Conservation (phyloP, 1,140 invertebrate genomes). For the Gerris buenoi region DNA sequence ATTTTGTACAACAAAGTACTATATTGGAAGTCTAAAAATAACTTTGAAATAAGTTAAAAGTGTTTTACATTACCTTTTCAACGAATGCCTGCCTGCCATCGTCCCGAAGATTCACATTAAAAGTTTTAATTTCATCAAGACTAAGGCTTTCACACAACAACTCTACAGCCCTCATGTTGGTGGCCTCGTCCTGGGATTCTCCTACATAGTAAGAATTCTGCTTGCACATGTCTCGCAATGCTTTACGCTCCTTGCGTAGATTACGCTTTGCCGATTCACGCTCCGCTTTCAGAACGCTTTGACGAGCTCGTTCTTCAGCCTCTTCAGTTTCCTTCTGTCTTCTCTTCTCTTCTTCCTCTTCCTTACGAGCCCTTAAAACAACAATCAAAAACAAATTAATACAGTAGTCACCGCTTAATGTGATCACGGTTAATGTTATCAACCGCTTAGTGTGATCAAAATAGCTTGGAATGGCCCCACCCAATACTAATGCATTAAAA, state of each 20-base stretch:
- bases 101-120: constrained; percentile 52
- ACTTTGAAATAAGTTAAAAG: too few relatives aligned
- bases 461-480: too few relatives aligned
- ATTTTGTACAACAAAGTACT: too few relatives aligned
- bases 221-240: constrained; percentile 68
- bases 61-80: too few relatives aligned
- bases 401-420: too few relatives aligned
- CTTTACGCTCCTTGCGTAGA: constrained; percentile 74
- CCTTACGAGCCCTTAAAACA: too few relatives aligned
- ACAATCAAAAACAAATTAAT: too few relatives aligned
- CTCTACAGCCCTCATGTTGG: constrained; percentile 77
- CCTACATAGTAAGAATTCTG: constrained; percentile 70
- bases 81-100: constrained; percentile 46
- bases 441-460: too few relatives aligned
- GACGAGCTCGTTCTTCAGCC: constrained; percentile 57
- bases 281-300: constrained; percentile 71
- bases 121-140: constrained; percentile 41
- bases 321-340: constrained; percentile 69
- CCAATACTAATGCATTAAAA: too few relatives aligned
- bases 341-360: constrained; percentile 46
- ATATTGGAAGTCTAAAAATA: too few relatives aligned
- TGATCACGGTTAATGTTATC: too few relatives aligned
- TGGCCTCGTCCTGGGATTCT: constrained; percentile 54
- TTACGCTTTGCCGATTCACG: constrained; percentile 67
- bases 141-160: constrained; percentile 70